Base-by-base conservation (phyloP, 2,797 vertebrate genomes). In the Thunnus albacares region DNA sequence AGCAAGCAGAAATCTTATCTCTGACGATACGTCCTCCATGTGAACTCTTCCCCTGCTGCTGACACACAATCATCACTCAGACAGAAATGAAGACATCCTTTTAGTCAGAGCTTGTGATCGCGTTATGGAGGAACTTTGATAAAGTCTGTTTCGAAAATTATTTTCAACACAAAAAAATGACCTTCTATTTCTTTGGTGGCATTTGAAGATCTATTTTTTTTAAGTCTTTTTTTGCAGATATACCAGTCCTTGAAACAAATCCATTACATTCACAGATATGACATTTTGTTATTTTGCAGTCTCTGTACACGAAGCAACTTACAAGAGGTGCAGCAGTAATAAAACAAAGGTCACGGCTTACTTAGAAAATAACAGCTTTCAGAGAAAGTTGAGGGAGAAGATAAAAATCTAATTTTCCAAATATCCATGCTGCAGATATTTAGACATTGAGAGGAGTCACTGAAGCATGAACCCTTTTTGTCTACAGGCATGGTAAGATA, bases 261-360 rank as follows among this genome's bases (percentile, higher is more conserved):
- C 5, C 10, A 3, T 64, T 13, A 68, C 57, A 13, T 33, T 65
- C 57, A 1, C 18, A 72, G 62, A 75, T 49, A 8, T 78, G 66
- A 69, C 73, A 71, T 81, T 82, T 75, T n/a, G 17, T 67, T 71
- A 47, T 63, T 81, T 33, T 51, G 22, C 55, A 18, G 28, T 14
- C 38, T 63, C 5, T 56, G 43, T 51, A 17, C 74, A 58, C 55
- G 41, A 26, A 65, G 30, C 43, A 20, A 59, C 69, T 70, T n/a
- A 58, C 4, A 45, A 14, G n/a, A 22, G 77, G 62, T 0, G 41
- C 61, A 49, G 65, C 0, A 18, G 60, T n/a, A 58, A 79, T 85
- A 69, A 79, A 69, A 71, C 26, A 85, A 84, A 86, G 83, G 83
- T 82, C 83, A 75, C 52, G 35, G 60, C 51, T 70, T 18, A 59